Evolutionary conservation across 2,888 invertebrate genomes (phyloP).

Genomic region (Drosophila infuscata): DNA sequence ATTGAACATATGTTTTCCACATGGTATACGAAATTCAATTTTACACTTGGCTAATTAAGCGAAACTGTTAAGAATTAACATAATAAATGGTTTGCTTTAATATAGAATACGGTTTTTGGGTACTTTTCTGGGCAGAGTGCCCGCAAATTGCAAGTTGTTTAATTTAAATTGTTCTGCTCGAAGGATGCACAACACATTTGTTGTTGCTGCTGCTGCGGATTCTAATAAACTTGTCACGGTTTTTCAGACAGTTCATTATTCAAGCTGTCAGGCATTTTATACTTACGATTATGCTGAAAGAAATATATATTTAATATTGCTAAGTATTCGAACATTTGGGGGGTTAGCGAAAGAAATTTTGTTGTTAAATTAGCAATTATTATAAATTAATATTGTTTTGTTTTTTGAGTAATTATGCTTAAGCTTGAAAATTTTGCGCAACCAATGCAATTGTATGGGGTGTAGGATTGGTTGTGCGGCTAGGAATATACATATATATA

Average conservation of each 20-base stretch:
- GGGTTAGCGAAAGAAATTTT: slow-evolving; percentile 56
- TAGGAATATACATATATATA: slow-evolving; percentile 1
- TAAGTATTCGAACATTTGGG: slow-evolving; percentile 54
- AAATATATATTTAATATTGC: slow-evolving; percentile 41
- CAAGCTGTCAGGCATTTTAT: slow-evolving; percentile 55
- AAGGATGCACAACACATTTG: slow-evolving; percentile 8
- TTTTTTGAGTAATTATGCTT: slow-evolving; percentile 37
- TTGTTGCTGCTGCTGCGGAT: slow-evolving; percentile 33
- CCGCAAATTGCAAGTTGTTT: slow-evolving; percentile 41
- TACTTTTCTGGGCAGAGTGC: slow-evolving; percentile 63
- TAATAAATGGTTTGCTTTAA: slow-evolving; percentile 63
- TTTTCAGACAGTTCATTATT: slow-evolving; percentile 51
- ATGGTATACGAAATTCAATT: slow-evolving; percentile 44
- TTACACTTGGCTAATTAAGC: slow-evolving; percentile 57
- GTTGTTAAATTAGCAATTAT: slow-evolving; percentile 81
- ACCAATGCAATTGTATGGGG: slow-evolving; percentile 47
- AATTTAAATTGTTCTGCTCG: slow-evolving; percentile 35
- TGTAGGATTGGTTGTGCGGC: slow-evolving; percentile 36
- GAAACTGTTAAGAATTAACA: slow-evolving; percentile 58
- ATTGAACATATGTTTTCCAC: slow-evolving; percentile 3
- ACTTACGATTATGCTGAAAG: slow-evolving; percentile 31
- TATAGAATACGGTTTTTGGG: slow-evolving; percentile 13
- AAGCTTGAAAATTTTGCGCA: slow-evolving; percentile 51
- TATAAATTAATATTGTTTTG: slow-evolving; percentile 50
- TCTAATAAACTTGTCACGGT: slow-evolving; percentile 35